phyloP scores from a whole-genome alignment of 2,888 invertebrate species.

The Phortica magna region DNA sequence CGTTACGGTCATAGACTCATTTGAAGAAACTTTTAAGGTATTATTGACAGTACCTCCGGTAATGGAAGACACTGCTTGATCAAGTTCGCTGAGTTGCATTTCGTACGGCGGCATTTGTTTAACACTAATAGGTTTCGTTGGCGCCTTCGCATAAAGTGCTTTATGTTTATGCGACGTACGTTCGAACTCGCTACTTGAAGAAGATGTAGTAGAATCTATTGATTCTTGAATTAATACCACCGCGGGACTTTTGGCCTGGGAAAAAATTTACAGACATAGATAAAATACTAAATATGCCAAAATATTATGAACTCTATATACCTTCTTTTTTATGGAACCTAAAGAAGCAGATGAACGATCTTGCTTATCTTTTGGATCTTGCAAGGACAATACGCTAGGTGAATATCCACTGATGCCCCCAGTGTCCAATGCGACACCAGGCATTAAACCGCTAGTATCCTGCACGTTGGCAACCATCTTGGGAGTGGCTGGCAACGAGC shows the following conservation, averaged over 20 bases:
- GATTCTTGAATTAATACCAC: constrained; percentile 33
- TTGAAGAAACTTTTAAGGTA: constrained; percentile 32
- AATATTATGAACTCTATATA: not conserved
- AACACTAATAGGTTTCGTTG: constrained; percentile 11
- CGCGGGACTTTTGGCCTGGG: not conserved
- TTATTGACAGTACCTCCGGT: constrained; percentile 54
- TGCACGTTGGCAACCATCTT: constrained; percentile 47
- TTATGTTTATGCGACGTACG: constrained; percentile 14
- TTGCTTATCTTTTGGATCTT: constrained; percentile 53
- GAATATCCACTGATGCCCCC: constrained; percentile 48
- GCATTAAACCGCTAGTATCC: not conserved
- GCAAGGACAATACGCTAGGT: constrained; percentile 41
- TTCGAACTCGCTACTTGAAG: constrained; percentile 43
- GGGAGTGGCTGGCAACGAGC: constrained; percentile 72
- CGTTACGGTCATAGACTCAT: constrained; percentile 25
- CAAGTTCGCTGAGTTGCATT: constrained; percentile 43
- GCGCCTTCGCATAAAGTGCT: not conserved
- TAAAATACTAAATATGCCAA: not conserved
- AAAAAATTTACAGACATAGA: not conserved
- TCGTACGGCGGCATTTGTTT: constrained; percentile 4
- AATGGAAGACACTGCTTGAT: constrained; percentile 73
- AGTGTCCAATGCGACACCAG: constrained; percentile 35
- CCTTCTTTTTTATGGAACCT: not conserved
- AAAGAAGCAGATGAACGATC: constrained; percentile 44
- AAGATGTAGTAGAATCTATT: constrained; percentile 35